Base-by-base conservation (phyloP, 1,140 invertebrate genomes). In the Araneus ventricosus region DNA sequence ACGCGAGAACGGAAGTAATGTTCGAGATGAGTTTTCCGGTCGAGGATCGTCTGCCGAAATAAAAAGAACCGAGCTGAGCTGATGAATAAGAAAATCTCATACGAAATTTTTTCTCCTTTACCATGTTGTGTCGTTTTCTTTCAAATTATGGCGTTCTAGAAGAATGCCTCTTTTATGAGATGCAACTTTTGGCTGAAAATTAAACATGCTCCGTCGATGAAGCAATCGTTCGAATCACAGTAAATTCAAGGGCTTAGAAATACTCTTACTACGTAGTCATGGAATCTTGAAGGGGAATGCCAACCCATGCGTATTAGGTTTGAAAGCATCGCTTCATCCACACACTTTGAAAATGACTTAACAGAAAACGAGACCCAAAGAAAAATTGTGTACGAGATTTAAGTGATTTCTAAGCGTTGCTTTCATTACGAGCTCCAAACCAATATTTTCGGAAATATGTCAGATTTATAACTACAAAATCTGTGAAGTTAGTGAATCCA, bases 21-120 rank as follows among this genome's bases (percentile, higher is more conserved):
- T n/a, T 45, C 84, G 41, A 67, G 10, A 57, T n/a, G 37, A 88
- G 87, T 45, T 70, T 88, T 88, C 87, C 61, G 87, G 87, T 70
- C 41, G 80, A 84, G 37, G 24, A 84, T 84, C 80, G 37, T 84
- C 80, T n/a, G 80, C 45, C 80, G 41, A 84, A 84, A 84, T 41
- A 52, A 52, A 45, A 84, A 57, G 20, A 82, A 80, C 14, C 17
- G 79, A 67, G 27, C 30, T 75, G 22, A 61, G 24, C 6, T 37
- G n/a, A 84, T 52, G 41, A 84, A 41, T 45, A 75, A 75, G 67
- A 75, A 75, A 75, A 30, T 67, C 67, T 34, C 30, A 34, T 75
- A 34, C 27, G 30, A 75, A 27, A 67, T 27, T n/a, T 10, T 70
- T 34, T 20, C 27, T 75, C 30, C 30, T 75, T 61, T 75, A 17